Evolutionary conservation across 2,113 vertebrate species (phyloP).

Genomic region (Pollachius pollachius): DNA sequence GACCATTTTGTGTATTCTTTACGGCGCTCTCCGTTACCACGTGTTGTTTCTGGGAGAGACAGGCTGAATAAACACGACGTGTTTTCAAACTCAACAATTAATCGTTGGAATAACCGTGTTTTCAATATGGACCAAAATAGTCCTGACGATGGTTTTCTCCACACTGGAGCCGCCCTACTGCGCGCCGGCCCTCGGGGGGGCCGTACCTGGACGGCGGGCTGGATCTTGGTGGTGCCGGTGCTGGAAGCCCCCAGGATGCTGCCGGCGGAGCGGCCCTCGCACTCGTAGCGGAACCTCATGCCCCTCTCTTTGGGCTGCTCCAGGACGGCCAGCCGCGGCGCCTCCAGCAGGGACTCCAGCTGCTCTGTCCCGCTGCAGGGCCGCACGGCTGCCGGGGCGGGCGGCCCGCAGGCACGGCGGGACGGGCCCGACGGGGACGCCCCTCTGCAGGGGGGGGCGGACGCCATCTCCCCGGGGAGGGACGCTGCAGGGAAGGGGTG

Average conservation of each 20-base stretch:
- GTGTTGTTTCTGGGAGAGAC: no score
- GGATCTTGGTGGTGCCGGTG: slow-evolving; percentile 83
- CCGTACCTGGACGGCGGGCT: slow-evolving; percentile 82
- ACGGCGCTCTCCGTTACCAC: no score
- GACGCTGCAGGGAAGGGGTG: slow-evolving; percentile 6
- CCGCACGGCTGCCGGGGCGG: slow-evolving; percentile 16
- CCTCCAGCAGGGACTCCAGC: slow-evolving; percentile 68
- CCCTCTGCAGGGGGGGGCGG: slow-evolving; percentile 23
- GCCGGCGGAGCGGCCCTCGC: slow-evolving; percentile 87
- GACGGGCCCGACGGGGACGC: slow-evolving; percentile 1
- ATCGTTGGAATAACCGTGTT: no score
- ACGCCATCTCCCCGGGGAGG: slow-evolving; percentile 36
- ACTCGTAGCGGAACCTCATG: slow-evolving; percentile 93
- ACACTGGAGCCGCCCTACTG: no score
- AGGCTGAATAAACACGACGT: no score
- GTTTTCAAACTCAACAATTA: no score
- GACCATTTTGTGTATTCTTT: no score
- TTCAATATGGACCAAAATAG: no score
- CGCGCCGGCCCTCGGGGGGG: no score
- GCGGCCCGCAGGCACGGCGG: slow-evolving; percentile 17
- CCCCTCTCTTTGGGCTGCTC: slow-evolving; percentile 93
- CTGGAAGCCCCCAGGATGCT: slow-evolving; percentile 88
- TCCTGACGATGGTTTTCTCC: no score
- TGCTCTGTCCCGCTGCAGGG: slow-evolving; percentile 22
- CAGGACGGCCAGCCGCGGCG: slow-evolving; percentile 76